phyloP scores from a whole-genome alignment of 2,797 vertebrate species.

The Gobio occitaniae region DNA sequence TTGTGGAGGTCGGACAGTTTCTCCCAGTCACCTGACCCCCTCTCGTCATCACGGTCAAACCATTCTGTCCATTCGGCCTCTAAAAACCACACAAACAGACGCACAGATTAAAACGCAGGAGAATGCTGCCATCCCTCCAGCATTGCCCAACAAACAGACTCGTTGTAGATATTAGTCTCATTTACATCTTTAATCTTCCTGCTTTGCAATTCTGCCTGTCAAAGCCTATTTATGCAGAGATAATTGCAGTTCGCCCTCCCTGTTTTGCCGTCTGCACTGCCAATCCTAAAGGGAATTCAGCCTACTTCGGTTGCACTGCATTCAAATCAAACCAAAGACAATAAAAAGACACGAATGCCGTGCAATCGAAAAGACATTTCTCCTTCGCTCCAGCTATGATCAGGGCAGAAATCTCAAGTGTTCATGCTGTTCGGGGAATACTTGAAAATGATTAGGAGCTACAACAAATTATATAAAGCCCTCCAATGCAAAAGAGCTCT shows the following conservation, averaged over 20 bases:
- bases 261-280: conserved; percentile 34
- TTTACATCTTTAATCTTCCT: conserved; percentile 54
- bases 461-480: neutral
- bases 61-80: conserved; percentile 96
- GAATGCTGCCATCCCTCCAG: conserved; percentile 32
- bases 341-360: conserved; percentile 33
- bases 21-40: conserved; percentile 89
- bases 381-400: conserved; percentile 33
- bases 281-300: conserved; percentile 48
- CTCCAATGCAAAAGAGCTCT: neutral
- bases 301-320: conserved; percentile 28
- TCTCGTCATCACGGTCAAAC: conserved; percentile 87
- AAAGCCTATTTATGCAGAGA: conserved; percentile 57
- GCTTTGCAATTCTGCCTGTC: conserved; percentile 63
- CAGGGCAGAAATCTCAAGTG: conserved; percentile 24
- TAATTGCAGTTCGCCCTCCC: conserved; percentile 61
- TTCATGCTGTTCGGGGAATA: conserved; percentile 5
- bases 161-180: conserved; percentile 52
- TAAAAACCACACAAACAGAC: conserved; percentile 65
- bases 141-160: conserved; percentile 29
- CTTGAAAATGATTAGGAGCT: conserved; percentile 44
- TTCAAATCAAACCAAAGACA: conserved; percentile 46
- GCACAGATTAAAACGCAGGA: conserved; percentile 47
- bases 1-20: conserved; percentile 87
- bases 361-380: conserved; percentile 21